phyloP scores from a whole-genome alignment of 2,113 vertebrate genomes.

The Peromyscus leucopus region DNA sequence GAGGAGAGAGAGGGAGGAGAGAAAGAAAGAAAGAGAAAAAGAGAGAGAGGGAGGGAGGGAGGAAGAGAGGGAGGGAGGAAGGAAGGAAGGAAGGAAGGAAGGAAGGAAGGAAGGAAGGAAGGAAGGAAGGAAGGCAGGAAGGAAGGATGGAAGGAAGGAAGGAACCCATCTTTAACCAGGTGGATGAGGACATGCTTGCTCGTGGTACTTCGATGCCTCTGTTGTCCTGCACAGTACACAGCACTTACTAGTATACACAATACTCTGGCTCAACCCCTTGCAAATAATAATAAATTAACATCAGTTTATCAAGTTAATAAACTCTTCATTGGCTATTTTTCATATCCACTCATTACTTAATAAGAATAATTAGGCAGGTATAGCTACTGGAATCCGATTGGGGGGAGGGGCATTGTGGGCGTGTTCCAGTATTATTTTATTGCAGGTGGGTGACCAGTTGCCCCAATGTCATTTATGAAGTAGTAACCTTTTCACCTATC shows the following conservation, averaged over 20 bases:
- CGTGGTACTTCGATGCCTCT: accelerated
- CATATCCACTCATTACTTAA: neutral
- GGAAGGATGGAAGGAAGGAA: neutral
- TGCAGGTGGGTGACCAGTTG: neutral
- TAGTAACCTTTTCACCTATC: neutral
- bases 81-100: no score
- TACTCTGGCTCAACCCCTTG: no score
- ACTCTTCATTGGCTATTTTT: neutral
- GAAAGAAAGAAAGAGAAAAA: no score
- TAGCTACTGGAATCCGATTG: neutral
- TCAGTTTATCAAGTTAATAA: neutral
- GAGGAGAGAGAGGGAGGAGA: no score
- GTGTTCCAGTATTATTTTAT: neutral
- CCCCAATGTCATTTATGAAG: neutral
- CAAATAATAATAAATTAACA: neutral
- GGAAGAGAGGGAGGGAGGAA: no score
- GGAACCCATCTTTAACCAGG: neutral
- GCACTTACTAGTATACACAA: neutral
- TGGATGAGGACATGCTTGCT: neutral
- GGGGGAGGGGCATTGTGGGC: neutral
- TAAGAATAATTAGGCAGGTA: neutral
- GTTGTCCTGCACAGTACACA: neutral
- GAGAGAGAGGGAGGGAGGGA: no score
- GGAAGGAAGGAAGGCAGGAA: neutral
- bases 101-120: no score